Conservation (phyloP, 2,888 invertebrate species). For the Plebejus anna region DNA sequence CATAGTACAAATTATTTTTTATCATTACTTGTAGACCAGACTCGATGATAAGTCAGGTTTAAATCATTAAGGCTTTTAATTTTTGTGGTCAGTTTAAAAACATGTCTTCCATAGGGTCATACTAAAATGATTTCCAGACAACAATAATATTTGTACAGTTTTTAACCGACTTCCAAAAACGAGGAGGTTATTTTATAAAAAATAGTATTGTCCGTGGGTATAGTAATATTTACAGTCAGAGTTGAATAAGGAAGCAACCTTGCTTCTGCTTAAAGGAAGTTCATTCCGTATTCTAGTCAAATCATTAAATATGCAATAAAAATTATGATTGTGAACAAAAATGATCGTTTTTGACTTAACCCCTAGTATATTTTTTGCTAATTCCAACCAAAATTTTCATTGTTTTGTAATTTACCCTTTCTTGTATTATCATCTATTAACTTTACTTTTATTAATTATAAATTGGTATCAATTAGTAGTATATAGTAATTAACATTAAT, state of each 20-base stretch:
- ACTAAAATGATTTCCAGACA: neutral
- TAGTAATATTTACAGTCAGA: neutral
- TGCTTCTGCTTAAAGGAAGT: neutral
- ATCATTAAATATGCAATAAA: neutral
- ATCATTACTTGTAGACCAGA: neutral
- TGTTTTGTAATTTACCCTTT: neutral
- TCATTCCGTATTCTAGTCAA: slow-evolving; percentile 18
- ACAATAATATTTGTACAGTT: neutral
- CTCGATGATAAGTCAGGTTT: neutral
- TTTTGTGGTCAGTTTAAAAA: neutral
- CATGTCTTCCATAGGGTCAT: neutral
- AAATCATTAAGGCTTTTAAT: neutral
- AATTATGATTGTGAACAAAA: neutral
- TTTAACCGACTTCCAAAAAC: too few species aligned
- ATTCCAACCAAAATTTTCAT: too few species aligned
- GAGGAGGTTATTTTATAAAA: neutral
- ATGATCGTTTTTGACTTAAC: neutral
- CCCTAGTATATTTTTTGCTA: too few species aligned
- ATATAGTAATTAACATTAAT: too few species aligned
- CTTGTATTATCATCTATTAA: neutral
- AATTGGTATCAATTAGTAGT: too few species aligned
- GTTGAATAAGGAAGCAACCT: slow-evolving; percentile 20
- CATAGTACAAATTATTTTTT: slow-evolving; percentile 7
- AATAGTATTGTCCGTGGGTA: neutral
- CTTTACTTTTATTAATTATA: too few species aligned